phyloP scores from a whole-genome alignment of 1,140 invertebrate genomes.

The Drosophila equinoxialis region DNA sequence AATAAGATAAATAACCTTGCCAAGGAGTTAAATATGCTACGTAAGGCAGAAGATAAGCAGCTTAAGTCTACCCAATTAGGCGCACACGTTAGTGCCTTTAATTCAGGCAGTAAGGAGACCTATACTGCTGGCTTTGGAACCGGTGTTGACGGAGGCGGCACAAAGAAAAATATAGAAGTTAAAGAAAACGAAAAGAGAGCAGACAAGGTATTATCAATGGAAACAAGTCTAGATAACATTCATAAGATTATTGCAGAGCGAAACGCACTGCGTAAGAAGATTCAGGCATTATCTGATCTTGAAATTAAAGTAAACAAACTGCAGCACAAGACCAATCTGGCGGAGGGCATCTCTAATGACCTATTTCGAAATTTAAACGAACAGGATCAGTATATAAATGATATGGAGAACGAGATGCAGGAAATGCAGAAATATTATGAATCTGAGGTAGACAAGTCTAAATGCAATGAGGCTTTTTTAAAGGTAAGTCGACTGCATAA shows the following conservation, averaged over 20 bases:
- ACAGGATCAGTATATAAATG: conserved; percentile 49
- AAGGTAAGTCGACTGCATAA: conserved; percentile 32
- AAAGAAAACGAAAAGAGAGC: background rate
- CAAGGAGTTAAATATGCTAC: conserved; percentile 60
- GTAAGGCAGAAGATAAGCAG: conserved; percentile 60
- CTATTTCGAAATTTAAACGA: conserved; percentile 26
- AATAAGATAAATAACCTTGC: conserved; percentile 62
- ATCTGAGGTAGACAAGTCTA: conserved; percentile 55
- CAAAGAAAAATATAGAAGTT: too few relatives aligned
- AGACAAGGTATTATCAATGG: background rate
- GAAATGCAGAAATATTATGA: conserved; percentile 75
- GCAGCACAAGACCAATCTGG: conserved; percentile 31
- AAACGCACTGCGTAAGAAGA: conserved; percentile 59
- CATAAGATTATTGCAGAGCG: conserved; percentile 63
- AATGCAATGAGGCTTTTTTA: conserved; percentile 58
- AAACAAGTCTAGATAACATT: conserved; percentile 55
- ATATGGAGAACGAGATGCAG: conserved; percentile 65
- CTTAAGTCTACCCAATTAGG: conserved; percentile 15
- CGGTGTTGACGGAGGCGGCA: too few relatives aligned
- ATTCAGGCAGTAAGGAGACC: too few relatives aligned
- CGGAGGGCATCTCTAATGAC: conserved; percentile 20
- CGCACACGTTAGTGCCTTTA: background rate
- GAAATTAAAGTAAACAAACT: conserved; percentile 34
- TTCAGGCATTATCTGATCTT: conserved; percentile 39
- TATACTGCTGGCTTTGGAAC: too few relatives aligned